phyloP scores from a whole-genome alignment of 2,113 vertebrate genomes.

The Corythoichthys haematopterus region DNA sequence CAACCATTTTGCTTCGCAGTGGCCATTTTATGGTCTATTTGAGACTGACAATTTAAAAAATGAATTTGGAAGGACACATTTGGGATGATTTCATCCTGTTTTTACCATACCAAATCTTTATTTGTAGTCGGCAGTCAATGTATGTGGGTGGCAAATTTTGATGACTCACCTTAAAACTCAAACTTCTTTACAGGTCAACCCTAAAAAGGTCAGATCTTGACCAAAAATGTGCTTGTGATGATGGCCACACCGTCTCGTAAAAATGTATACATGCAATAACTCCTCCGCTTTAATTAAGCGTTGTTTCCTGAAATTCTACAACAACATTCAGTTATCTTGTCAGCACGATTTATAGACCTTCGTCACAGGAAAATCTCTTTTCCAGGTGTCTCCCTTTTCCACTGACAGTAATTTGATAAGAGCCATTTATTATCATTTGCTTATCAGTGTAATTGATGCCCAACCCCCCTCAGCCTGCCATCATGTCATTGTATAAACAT shows the following conservation, averaged over 20 bases:
- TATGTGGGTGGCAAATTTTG: background rate
- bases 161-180: background rate
- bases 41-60: no score
- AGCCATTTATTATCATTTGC: constrained; percentile 68
- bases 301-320: constrained; percentile 28
- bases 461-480: constrained; percentile 34
- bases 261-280: background rate
- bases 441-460: constrained; percentile 72
- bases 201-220: background rate
- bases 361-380: constrained; percentile 54
- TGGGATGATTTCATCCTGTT: no score
- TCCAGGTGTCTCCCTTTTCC: constrained; percentile 59
- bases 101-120: no score
- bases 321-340: constrained; percentile 33
- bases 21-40: no score
- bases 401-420: constrained; percentile 41
- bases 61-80: no score
- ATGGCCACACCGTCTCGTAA: background rate
- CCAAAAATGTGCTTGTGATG: background rate
- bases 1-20: no score
- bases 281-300: background rate
- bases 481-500: constrained; percentile 72
- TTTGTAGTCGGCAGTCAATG: background rate
- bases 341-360: constrained; percentile 52
- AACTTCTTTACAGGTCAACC: background rate